Conservation (phyloP, 37 sponge, comb jelly and placozoan genomes). For the Ephydatia muelleri region DNA sequence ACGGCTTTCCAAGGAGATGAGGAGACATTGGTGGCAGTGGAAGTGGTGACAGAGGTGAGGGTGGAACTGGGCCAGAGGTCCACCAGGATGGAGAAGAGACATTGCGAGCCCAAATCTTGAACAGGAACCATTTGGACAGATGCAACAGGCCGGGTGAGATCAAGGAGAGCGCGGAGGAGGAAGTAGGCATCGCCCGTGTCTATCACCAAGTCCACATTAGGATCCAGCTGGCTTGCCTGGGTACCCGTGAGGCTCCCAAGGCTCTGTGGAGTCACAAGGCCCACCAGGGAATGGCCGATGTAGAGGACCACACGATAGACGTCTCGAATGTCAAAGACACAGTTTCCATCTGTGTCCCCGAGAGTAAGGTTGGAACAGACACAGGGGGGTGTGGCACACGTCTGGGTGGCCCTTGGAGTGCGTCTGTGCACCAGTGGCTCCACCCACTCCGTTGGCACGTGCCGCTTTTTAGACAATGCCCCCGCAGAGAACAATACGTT, state of each 20-base stretch:
- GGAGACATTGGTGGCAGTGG: neutral
- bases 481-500: constrained; percentile 4
- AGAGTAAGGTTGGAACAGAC: constrained; percentile 14
- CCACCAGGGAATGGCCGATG: constrained; percentile 33
- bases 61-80: constrained; percentile 18
- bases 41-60: too few species aligned
- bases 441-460: neutral
- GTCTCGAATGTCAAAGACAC: constrained; percentile 73
- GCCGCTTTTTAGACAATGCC: neutral
- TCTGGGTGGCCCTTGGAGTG: neutral
- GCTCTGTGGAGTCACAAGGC: constrained; percentile 34
- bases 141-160: constrained; percentile 45
- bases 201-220: constrained; percentile 40
- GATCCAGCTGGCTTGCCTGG: constrained; percentile 38
- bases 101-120: constrained; percentile 23
- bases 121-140: constrained; percentile 46
- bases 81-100: constrained; percentile 52
- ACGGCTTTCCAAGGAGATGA: neutral
- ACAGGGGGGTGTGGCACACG: constrained; percentile 33
- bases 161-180: constrained; percentile 49
- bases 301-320: constrained; percentile 50
- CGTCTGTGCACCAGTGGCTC: neutral
- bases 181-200: constrained; percentile 69
- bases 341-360: constrained; percentile 76
- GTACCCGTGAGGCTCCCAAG: constrained; percentile 9